phyloP scores from a whole-genome alignment of 37 sponge, comb jelly and placozoan genomes.

The Oopsacas minuta region DNA sequence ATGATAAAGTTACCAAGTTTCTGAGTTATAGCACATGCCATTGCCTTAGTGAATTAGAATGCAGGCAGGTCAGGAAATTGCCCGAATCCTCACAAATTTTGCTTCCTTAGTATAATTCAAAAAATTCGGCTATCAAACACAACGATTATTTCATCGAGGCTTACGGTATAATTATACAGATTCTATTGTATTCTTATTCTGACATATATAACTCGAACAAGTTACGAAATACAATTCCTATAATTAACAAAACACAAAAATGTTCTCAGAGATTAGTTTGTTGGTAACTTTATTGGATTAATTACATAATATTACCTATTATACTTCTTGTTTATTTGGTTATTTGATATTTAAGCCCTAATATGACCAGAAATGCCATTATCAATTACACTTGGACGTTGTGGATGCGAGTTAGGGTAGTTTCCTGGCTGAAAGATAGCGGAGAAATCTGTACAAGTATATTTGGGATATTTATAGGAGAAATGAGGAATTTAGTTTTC shows the following conservation, averaged over 20 bases:
- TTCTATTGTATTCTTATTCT: not conserved
- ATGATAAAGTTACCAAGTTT: no score
- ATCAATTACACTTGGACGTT: not conserved
- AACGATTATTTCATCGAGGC: no score
- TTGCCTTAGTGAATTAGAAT: no score
- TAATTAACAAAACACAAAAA: not conserved
- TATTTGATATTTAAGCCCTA: constrained; percentile 16
- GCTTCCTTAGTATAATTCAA: no score
- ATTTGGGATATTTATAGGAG: not conserved
- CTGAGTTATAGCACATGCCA: no score
- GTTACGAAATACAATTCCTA: not conserved
- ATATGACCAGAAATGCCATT: not conserved
- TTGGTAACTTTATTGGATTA: not conserved
- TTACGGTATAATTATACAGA: not conserved
- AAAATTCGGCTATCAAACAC: no score
- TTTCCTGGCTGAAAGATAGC: not conserved
- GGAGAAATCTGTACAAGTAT: constrained; percentile 13
- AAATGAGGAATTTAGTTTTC: no score
- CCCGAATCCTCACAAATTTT: no score
- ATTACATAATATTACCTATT: not conserved
- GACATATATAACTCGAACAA: not conserved
- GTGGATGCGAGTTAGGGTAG: not conserved
- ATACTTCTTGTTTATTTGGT: not conserved
- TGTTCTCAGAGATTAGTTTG: not conserved
- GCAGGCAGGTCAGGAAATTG: no score